These are phyloP conservation scores for Iguana delicatissima DNA, from an alignment of 2,797 vertebrate species.

Conservation along the genomic window DNA sequence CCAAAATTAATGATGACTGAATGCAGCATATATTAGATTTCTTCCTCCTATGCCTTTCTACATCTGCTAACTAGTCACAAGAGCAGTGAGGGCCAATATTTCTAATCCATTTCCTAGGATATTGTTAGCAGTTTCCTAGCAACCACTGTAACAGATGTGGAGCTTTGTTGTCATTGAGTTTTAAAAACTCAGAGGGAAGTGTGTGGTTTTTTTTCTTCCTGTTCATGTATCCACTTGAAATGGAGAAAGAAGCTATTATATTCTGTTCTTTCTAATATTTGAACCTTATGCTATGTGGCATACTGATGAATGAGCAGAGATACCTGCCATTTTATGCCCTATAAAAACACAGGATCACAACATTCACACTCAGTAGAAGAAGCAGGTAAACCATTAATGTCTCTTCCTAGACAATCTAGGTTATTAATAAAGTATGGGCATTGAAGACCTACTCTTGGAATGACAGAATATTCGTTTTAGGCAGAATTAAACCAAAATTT, in stretches of 20 bases:
- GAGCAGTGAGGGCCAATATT: neutral
- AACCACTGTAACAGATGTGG: neutral
- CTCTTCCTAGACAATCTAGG: neutral
- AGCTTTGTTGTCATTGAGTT: neutral
- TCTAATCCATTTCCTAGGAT: neutral
- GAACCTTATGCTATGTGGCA: neutral
- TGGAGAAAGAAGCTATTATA: slow-evolving; percentile 8
- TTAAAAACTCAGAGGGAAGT: neutral
- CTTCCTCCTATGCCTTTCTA: neutral
- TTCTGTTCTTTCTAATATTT: neutral
- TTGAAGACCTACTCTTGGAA: neutral
- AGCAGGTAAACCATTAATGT: neutral
- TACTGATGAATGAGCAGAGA: neutral
- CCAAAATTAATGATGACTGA: neutral
- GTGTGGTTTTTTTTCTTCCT: too few species aligned
- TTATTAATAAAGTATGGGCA: neutral
- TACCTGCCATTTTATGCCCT: neutral
- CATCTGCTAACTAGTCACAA: slow-evolving; percentile 5
- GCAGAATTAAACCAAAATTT: neutral
- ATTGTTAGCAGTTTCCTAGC: slow-evolving; percentile 28
- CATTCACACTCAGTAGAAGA: neutral
- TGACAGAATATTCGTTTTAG: neutral
- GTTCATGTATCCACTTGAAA: neutral
- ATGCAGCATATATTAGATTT: neutral
- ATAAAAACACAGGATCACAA: slow-evolving; percentile 3